phyloP scores from a whole-genome alignment of 2,888 invertebrate species.

The Ichneumon xanthorius region DNA sequence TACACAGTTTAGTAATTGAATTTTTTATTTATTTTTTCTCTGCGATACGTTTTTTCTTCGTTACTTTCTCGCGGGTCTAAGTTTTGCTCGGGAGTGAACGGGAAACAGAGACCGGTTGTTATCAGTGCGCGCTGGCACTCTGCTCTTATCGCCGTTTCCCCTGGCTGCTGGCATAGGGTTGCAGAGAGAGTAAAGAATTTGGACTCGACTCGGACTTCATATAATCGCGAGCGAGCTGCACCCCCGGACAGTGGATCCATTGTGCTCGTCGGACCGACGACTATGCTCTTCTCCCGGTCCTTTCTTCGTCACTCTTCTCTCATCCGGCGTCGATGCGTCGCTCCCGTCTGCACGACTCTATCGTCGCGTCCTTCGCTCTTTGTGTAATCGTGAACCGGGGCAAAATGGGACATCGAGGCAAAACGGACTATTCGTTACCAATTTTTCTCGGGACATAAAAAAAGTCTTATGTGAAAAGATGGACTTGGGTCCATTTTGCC shows the following conservation, averaged over 20 bases:
- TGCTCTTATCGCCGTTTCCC: slow-evolving; percentile 7
- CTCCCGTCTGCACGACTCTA: slow-evolving; percentile 24
- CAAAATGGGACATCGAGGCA: neutral
- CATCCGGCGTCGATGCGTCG: slow-evolving; percentile 47
- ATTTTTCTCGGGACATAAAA: neutral
- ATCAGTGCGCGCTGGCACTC: slow-evolving; percentile 47
- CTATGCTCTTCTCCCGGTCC: slow-evolving; percentile 26
- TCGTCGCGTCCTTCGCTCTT: slow-evolving; percentile 19
- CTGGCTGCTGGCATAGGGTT: slow-evolving; percentile 17
- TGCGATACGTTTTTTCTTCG: neutral
- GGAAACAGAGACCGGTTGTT: slow-evolving; percentile 22
- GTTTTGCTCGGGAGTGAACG: neutral
- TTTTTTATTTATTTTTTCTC: neutral
- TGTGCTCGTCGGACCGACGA: slow-evolving; percentile 46
- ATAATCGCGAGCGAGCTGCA: slow-evolving; percentile 2
- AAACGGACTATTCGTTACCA: neutral
- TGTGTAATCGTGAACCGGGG: neutral
- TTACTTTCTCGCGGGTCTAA: slow-evolving; percentile 13
- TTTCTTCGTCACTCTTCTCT: slow-evolving; percentile 28
- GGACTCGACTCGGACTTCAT: slow-evolving; percentile 43
- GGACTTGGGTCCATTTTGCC: neutral
- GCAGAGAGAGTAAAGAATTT: slow-evolving; percentile 12
- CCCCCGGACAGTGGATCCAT: slow-evolving; percentile 54
- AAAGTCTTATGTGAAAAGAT: neutral
- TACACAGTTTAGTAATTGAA: neutral